Percentiles rank a stretch among this genome's conserved stretches.
phyloP scores from a whole-genome alignment of 2,113 vertebrate species.

The Pithys albifrons region DNA sequence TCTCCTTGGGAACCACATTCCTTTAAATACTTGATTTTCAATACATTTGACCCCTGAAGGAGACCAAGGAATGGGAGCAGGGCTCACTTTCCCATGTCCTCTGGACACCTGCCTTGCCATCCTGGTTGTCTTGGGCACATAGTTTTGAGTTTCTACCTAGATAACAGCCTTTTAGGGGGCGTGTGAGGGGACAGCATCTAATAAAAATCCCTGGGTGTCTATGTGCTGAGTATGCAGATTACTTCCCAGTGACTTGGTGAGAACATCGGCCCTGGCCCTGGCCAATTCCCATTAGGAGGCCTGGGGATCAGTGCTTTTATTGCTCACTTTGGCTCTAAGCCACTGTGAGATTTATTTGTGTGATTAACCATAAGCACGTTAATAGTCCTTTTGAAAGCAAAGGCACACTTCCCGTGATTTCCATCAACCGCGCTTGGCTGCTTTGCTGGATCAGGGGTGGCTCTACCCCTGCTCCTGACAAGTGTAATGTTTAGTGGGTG shows the following conservation, averaged over 20 bases:
- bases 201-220: background rate
- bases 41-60: fast-evolving
- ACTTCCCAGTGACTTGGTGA: background rate
- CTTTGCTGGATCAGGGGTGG: background rate
- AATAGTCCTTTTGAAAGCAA: constrained; percentile 4
- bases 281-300: background rate
- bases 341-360: background rate
- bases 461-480: background rate
- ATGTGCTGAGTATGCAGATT: fast-evolving
- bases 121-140: background rate
- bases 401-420: background rate
- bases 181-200: fast-evolving
- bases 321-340: background rate
- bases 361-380: background rate
- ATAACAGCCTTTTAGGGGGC: background rate
- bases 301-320: background rate
- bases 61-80: background rate
- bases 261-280: background rate
- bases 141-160: background rate
- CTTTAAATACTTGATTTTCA: background rate
- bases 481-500: background rate
- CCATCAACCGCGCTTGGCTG: background rate
- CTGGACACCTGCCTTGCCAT: background rate
- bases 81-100: background rate
- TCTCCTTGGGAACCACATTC: background rate